A percentile compares a stretch with the other conserved stretches of the same genome.
phyloP scores from a whole-genome alignment of 2,797 vertebrate genomes.

The Smutsia gigantea region DNA sequence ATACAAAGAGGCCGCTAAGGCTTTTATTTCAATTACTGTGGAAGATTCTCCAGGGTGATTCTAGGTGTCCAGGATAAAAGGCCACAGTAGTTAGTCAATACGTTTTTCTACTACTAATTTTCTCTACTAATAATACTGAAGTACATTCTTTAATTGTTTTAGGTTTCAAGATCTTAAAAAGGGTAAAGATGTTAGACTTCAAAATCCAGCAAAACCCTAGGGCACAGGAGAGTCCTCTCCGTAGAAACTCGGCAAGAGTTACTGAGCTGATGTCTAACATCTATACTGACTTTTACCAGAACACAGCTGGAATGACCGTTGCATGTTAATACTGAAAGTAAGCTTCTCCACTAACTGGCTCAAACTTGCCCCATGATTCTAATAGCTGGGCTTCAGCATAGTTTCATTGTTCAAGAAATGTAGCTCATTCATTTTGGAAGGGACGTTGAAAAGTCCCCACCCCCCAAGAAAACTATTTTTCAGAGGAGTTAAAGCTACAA shows the following conservation, averaged over 20 bases:
- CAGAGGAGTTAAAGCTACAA: not conserved
- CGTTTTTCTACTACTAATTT: not conserved
- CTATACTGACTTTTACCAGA: constrained; percentile 47
- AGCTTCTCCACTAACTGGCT: not conserved
- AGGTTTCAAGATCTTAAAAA: constrained; percentile 56
- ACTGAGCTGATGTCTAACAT: constrained; percentile 16
- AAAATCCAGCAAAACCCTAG: constrained; percentile 3
- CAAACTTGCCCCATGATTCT: constrained; percentile 19
- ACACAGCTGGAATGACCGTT: not conserved
- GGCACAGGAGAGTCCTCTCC: not conserved
- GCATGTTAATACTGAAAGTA: constrained; percentile 64
- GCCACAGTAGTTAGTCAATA: not conserved
- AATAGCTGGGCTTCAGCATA: not conserved
- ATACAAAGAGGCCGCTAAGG: not conserved
- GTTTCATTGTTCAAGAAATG: not conserved
- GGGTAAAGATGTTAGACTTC: constrained; percentile 31
- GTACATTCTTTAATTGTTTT: constrained; percentile 41
- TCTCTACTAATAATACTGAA: constrained; percentile 38
- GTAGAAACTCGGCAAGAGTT: constrained; percentile 1
- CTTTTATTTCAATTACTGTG: constrained; percentile 31
- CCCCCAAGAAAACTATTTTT: not conserved
- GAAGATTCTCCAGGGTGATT: not conserved
- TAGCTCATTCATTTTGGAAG: constrained; percentile 52
- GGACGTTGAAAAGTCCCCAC: not conserved
- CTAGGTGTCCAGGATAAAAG: not conserved